Percentiles rank a stretch among this genome's conserved stretches.
phyloP scores from a whole-genome alignment of 2,888 invertebrate genomes.

The Lathronympha strigana region DNA sequence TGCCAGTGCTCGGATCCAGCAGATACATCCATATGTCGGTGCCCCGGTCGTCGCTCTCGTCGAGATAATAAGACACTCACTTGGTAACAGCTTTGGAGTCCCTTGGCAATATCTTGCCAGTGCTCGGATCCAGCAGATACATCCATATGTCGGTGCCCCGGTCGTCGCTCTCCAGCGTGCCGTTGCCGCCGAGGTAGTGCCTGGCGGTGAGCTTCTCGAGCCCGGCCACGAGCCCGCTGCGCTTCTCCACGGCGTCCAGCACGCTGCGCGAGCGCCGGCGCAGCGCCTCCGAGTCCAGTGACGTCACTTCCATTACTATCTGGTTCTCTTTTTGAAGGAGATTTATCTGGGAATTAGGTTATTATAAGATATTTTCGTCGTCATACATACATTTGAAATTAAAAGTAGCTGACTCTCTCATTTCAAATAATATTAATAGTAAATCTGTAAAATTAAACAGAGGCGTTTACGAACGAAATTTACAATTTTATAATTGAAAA shows the following conservation, averaged over 20 bases:
- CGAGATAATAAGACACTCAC: constrained; percentile 67
- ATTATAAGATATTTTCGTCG: not conserved
- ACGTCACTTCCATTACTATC: constrained; percentile 90
- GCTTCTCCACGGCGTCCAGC: constrained; percentile 87
- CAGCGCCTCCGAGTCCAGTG: constrained; percentile 89
- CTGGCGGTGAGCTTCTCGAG: constrained; percentile 93
- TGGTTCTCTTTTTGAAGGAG: constrained; percentile 90
- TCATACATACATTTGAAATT: too few relatives aligned
- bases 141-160: constrained; percentile 94
- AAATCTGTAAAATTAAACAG: too few relatives aligned
- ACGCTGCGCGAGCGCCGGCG: constrained; percentile 77
- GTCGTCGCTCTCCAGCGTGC: constrained; percentile 89
- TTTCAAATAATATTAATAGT: too few relatives aligned
- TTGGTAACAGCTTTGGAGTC: constrained; percentile 89
- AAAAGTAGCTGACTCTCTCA: too few relatives aligned
- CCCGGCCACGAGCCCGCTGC: constrained; percentile 90
- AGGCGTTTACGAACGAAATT: too few relatives aligned
- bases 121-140: constrained; percentile 91
- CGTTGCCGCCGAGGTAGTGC: constrained; percentile 89
- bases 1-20: too few relatives aligned
- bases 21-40: too few relatives aligned
- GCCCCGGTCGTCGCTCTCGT: not conserved
- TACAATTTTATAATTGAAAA: too few relatives aligned
- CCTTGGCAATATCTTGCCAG: constrained; percentile 88
- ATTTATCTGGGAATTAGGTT: constrained; percentile 85